A percentile compares a stretch with the other conserved stretches of the same genome.
These are phyloP conservation scores for Hassar affinis DNA, from an alignment of 2,113 vertebrate species.

Conservation along the genomic window DNA sequence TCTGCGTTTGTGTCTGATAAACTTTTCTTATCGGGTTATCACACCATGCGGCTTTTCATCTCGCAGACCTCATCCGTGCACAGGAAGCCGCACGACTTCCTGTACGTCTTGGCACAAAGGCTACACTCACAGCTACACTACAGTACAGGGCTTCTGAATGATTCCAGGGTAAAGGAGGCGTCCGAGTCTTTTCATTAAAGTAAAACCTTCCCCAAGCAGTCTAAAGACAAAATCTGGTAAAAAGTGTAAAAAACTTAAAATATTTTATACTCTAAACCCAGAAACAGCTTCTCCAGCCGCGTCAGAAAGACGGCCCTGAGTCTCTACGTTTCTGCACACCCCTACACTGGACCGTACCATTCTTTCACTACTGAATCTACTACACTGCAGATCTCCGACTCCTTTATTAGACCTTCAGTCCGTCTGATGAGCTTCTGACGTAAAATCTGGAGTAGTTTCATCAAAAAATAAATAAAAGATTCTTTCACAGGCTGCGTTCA, in stretches of 20 bases:
- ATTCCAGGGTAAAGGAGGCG: neutral
- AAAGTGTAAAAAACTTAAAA: neutral
- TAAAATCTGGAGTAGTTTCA: neutral
- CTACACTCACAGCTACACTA: neutral
- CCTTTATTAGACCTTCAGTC: neutral
- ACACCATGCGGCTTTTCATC: too few relatives aligned
- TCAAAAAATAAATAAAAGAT: neutral
- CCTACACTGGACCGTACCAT: neutral
- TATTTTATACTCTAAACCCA: neutral
- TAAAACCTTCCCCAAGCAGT: neutral
- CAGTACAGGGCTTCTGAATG: neutral
- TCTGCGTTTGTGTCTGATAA: neutral
- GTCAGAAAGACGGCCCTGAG: too few relatives aligned
- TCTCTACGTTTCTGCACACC: neutral
- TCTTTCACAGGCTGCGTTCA: neutral
- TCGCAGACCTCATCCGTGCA: conserved; percentile 49
- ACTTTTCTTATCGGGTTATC: neutral
- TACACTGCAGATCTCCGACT: neutral
- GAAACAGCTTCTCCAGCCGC: neutral
- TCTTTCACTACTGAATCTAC: neutral
- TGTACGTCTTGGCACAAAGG: conserved; percentile 13
- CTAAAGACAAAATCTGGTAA: neutral
- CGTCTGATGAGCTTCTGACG: neutral
- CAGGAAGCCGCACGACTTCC: conserved; percentile 71
- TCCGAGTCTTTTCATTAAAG: neutral